These are phyloP conservation scores for Ophioderma brevispina DNA, from an alignment of 35 echinoderm and acorn worm species.

Conservation along the genomic window DNA sequence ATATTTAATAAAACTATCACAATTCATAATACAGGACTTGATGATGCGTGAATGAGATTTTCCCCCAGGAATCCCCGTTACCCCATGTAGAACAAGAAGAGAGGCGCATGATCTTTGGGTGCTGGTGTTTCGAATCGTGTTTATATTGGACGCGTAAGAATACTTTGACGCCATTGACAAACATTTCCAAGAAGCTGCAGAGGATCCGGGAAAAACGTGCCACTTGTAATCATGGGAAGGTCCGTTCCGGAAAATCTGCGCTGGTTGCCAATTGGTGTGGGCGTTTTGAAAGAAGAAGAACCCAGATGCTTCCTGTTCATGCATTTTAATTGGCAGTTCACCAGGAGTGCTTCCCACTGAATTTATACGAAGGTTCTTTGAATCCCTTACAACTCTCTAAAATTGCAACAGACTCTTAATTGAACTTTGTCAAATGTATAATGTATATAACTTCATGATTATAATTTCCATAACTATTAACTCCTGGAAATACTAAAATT, in stretches of 20 bases:
- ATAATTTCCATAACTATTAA: too few relatives aligned
- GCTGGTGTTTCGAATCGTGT: conserved; percentile 65
- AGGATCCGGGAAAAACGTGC: not conserved
- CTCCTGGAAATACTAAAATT: too few relatives aligned
- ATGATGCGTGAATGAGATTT: conserved; percentile 70
- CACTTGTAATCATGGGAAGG: conserved; percentile 73
- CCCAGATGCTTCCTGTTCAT: conserved; percentile 75
- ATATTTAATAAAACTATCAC: too few relatives aligned
- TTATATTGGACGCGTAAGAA: conserved; percentile 79
- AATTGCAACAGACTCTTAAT: too few relatives aligned
- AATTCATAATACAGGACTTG: conserved; percentile 59
- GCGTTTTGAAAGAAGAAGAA: conserved; percentile 74
- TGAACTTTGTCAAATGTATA: too few relatives aligned
- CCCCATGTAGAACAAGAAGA: conserved; percentile 63
- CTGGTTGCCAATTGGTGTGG: conserved; percentile 87
- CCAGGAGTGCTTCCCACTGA: conserved; percentile 84
- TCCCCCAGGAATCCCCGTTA: conserved; percentile 75
- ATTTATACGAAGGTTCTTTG: conserved; percentile 77
- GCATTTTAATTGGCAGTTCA: conserved; percentile 93
- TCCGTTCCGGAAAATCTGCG: conserved; percentile 88
- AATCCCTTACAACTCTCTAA: too few relatives aligned
- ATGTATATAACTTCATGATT: too few relatives aligned
- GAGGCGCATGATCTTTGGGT: conserved; percentile 70
- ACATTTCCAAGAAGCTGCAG: conserved; percentile 18
- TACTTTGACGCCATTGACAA: conserved; percentile 78